These are phyloP conservation scores for Sparus aurata DNA, from an alignment of 2,797 vertebrate species.

Conservation along the genomic window DNA sequence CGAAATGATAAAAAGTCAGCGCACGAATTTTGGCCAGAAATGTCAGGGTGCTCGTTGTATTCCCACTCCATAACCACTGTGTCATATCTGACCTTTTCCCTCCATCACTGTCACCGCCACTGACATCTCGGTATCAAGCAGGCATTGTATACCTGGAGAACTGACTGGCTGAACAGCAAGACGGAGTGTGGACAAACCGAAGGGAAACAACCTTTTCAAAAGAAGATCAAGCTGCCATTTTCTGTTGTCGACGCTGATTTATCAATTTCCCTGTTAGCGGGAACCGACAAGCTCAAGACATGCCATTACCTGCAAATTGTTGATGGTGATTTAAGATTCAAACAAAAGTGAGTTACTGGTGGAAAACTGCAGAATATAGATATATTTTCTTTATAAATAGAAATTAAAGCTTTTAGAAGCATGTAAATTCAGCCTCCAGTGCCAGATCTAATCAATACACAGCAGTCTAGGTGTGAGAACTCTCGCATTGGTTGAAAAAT, in stretches of 20 bases:
- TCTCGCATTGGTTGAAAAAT: constrained; percentile 10
- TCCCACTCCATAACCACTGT: constrained; percentile 62
- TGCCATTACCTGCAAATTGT: constrained; percentile 39
- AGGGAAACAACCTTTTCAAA: constrained; percentile 69
- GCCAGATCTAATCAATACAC: not conserved
- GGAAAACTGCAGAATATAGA: not conserved
- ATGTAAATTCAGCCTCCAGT: not conserved
- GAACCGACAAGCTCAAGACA: constrained; percentile 51
- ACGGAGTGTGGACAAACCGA: constrained; percentile 60
- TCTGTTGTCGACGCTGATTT: constrained; percentile 61
- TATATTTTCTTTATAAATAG: not conserved
- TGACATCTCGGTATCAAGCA: constrained; percentile 65
- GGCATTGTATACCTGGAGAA: constrained; percentile 69
- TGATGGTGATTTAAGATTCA: constrained; percentile 31
- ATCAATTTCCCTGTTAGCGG: constrained; percentile 57
- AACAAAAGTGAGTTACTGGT: constrained; percentile 24
- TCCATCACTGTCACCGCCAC: constrained; percentile 76
- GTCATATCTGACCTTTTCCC: constrained; percentile 83
- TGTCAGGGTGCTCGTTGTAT: constrained; percentile 77
- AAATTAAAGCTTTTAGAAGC: not conserved
- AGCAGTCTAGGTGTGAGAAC: not conserved
- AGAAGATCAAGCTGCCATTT: constrained; percentile 71
- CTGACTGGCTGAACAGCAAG: constrained; percentile 53
- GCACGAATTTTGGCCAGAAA: constrained; percentile 71
- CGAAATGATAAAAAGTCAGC: constrained; percentile 68